Percentiles rank a stretch among this genome's conserved stretches.
Evolutionary conservation across 2,888 invertebrate species (phyloP).

Genomic region (Troides aeacus): DNA sequence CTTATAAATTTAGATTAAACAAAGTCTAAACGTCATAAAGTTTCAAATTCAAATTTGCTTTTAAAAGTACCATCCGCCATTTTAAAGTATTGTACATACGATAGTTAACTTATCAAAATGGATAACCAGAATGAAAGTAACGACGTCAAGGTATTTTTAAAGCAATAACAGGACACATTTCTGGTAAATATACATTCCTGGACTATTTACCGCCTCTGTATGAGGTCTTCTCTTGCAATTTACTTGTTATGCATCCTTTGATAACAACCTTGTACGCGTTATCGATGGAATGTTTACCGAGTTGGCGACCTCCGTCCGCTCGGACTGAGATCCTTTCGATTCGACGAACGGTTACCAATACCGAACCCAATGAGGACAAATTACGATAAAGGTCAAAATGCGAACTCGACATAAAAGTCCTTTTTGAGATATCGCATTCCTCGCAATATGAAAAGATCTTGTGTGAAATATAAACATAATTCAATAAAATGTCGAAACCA

Average conservation of each 20-base stretch:
- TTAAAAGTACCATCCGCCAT: no score
- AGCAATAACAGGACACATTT: background rate
- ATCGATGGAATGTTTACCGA: constrained; percentile 34
- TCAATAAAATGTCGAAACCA: background rate
- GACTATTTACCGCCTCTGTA: background rate
- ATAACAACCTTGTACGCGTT: constrained; percentile 35
- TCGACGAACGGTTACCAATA: constrained; percentile 37
- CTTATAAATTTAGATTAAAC: no score
- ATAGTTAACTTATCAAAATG: background rate
- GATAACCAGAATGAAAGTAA: background rate
- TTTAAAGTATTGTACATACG: background rate
- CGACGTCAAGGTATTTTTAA: no score
- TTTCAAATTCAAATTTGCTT: no score
- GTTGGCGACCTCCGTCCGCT: constrained; percentile 43
- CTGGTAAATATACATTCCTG: background rate
- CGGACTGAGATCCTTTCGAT: constrained; percentile 31
- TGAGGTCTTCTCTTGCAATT: background rate
- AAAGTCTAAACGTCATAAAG: no score
- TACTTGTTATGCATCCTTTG: constrained; percentile 27
- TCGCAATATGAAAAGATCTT: background rate
- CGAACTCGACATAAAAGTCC: constrained; percentile 5
- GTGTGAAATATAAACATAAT: background rate
- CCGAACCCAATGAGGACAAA: constrained; percentile 43
- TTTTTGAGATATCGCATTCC: constrained; percentile 5
- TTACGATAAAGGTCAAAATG: constrained; percentile 19